Evolutionary conservation across 2,113 vertebrate genomes (phyloP), one percentile per base, ranked within the genome.

Genomic region (Eleginops maclovinus): DNA sequence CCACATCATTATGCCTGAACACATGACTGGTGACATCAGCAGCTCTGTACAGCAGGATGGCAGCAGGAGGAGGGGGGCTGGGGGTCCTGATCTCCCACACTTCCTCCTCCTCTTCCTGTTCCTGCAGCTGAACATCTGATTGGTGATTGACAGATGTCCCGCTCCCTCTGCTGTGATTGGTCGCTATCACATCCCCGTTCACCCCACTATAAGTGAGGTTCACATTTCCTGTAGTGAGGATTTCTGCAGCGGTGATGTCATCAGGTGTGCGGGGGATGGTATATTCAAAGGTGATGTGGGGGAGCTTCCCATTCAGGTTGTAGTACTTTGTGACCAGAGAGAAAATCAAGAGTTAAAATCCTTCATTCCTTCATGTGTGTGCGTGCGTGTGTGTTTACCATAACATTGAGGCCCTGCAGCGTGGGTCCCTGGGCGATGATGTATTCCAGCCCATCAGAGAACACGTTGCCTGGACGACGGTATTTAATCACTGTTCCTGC

Each of bases 401-500:
- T 89, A 17, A 88, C 88, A 93, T 95, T 97, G 41, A 97, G 93
- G 66, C 95, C 96, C 72, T 96, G 96, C 77, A 95, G 94, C 0
- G 96, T 97, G 36, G 97, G 97, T 8, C 97, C 97, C 0, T 95
- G 95, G 40, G 96, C 96, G 28, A 96, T 97, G 80, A 97, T 96
- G 9, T 97, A 97, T 81, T 97, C 97, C 86, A 97, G 93, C 11
- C 97, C 96, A 21, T 96, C 96, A 0, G 95, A 94, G 58, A 92
- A 90, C 11, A 94, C 89, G 49, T 87, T 96, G 9, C 85, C 83
- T 2, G 97, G 96, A 6, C 97, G 93, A 19, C 96, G 89, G 87
- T 97, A 97, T 85, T 97, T 97, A 88, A 97, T 96, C 54, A 97
- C 65, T 0, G 97, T 97, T 81, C 96, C 97, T 16, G 96, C 96